Conservation (phyloP, 2,113 vertebrate species). For the Microtus pennsylvanicus region DNA sequence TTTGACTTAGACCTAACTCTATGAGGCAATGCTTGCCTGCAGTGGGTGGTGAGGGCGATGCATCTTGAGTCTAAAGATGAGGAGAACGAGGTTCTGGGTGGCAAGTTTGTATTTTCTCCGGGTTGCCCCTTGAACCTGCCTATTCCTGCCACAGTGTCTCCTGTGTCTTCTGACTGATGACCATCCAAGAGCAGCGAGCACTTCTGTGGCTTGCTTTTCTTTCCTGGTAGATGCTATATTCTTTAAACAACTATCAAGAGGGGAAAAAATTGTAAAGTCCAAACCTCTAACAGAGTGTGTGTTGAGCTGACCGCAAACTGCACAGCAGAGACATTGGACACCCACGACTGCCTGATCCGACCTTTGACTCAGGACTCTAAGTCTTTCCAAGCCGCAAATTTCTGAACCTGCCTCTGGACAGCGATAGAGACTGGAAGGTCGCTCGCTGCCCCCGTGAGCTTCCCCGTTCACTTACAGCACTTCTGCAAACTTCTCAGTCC, state of each 20-base stretch:
- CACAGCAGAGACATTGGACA: not conserved
- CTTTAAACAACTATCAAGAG: not conserved
- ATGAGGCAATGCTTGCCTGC: not conserved
- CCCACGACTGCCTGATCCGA: not conserved
- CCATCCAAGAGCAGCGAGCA: not conserved
- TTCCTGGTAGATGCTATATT: not conserved
- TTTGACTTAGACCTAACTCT: not conserved
- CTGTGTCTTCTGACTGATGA: not conserved
- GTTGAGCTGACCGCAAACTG: not conserved
- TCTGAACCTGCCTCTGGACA: not conserved
- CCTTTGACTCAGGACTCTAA: not conserved
- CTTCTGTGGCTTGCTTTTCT: not conserved
- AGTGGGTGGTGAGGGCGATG: not conserved
- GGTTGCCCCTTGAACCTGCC: no score
- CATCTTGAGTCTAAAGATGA: not conserved
- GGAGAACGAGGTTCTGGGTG: not conserved
- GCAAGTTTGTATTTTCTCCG: not conserved
- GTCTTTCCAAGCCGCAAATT: not conserved
- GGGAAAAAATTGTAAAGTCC: not conserved
- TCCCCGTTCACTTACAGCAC: not conserved
- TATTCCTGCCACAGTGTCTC: not conserved
- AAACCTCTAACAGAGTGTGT: not conserved
- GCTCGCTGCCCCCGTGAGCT: rapidly evolving
- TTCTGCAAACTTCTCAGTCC: not conserved
- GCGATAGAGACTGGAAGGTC: rapidly evolving